Evolutionary conservation across 2,113 vertebrate genomes (phyloP), one percentile per base, ranked within the genome.

Genomic region (Petaurus breviceps): DNA sequence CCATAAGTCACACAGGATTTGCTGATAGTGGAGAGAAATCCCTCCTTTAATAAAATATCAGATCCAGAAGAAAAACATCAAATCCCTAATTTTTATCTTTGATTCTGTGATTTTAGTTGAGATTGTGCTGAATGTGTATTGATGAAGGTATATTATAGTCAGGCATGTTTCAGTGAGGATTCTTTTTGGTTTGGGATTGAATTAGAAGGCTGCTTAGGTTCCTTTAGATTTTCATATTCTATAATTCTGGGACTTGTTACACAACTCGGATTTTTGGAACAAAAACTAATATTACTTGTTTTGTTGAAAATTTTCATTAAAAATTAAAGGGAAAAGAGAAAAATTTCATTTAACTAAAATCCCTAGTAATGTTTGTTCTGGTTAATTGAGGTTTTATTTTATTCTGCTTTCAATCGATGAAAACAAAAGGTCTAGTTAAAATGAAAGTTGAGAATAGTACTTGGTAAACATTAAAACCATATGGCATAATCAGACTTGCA

Each of bases 401-500:
- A 37, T 91, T 94, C 19, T 89, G 23, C 47, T 49, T 94, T 19
- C 47, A 19, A 14, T 92, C 7, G 22, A n/a, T 92, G 51, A 92
- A 94, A 94, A 68, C 28, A 31, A 91, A 92, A 92, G 90, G 28
- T 93, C 28, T 25, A 53, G 47, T 95, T 92, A 96, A 93, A 93
- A 57, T 97, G 26, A 61, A 96, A 96, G 89, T 55, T 53, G 22
- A 93, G 37, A 91, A 90, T 94, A 22, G 90, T 93, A 57, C 61
- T 12, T n/a, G 26, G 2, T 43, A 14, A 92, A 92, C 26, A 93
- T 89, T 89, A 94, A 49, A 52, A 92, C 54, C 46, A 92, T 92
- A 51, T 26, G 26, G 9, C 50, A 16, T 95, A 5, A 31, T 90
- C 89, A 94, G 9, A 90, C 68, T 94, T 95, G 49, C 12, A 26